Conservation (phyloP, 2,113 vertebrate genomes). For the Chitala chitala region DNA sequence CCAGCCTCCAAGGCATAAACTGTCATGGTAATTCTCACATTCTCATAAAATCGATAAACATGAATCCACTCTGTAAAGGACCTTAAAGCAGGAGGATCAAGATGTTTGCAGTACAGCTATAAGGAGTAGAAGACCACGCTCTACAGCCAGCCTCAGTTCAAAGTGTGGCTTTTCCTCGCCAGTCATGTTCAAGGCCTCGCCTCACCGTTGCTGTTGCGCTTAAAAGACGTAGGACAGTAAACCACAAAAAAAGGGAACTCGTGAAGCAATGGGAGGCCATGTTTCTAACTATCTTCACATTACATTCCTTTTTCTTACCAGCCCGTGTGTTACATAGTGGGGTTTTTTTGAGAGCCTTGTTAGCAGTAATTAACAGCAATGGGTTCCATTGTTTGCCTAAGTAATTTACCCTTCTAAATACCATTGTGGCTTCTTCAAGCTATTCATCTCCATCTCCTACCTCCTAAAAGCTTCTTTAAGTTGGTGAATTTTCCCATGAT, state of each 20-base stretch:
- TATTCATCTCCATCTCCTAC: conserved; percentile 68
- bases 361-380: conserved; percentile 82
- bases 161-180: conserved; percentile 2
- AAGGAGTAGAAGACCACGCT: not conserved
- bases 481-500: conserved; percentile 81
- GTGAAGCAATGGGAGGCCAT: not conserved
- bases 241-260: not conserved
- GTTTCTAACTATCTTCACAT: not conserved
- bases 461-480: conserved; percentile 67
- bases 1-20: not conserved
- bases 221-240: not conserved
- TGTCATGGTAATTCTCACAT: not conserved
- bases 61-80: not conserved
- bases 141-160: not conserved
- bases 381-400: conserved; percentile 77
- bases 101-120: no score
- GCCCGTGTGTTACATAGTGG: conserved; percentile 66
- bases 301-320: conserved; percentile 63
- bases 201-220: not conserved
- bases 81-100: no score
- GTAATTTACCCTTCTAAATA: conserved; percentile 84
- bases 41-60: not conserved
- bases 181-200: not conserved
- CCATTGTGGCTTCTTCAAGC: conserved; percentile 78
- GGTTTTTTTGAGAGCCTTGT: conserved; percentile 68